Evolutionary conservation across 2,888 invertebrate genomes (phyloP).

Genomic region (Oeneis ivallda): DNA sequence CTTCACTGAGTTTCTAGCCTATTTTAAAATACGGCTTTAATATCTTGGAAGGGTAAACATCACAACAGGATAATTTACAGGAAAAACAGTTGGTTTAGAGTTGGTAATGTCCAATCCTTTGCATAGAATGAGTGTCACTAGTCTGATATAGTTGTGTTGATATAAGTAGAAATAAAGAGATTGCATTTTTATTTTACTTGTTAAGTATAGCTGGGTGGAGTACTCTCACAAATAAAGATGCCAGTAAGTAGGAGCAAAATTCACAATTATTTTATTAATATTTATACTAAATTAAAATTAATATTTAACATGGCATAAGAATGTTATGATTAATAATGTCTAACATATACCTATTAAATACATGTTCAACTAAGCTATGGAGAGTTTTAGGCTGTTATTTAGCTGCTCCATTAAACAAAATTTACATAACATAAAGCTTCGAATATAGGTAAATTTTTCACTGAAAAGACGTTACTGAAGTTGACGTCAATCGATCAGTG

Average conservation of each 20-base stretch:
- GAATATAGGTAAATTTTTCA: too few species aligned
- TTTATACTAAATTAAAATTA: neutral
- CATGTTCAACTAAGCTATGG: too few species aligned
- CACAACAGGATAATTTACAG: slow-evolving; percentile 8
- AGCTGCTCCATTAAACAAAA: too few species aligned
- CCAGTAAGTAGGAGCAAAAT: slow-evolving; percentile 18
- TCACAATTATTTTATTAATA: neutral
- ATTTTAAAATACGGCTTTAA: neutral
- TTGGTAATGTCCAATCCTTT: neutral
- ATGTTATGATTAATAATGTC: too few species aligned
- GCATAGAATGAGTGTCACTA: slow-evolving; percentile 8
- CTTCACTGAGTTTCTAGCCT: neutral
- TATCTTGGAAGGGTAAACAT: neutral
- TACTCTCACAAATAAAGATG: neutral
- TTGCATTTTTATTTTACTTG: neutral
- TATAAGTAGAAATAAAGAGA: neutral
- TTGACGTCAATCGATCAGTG: too few species aligned
- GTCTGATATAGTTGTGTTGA: slow-evolving; percentile 6
- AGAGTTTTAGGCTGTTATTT: too few species aligned
- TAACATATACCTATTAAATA: too few species aligned
- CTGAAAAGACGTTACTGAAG: too few species aligned
- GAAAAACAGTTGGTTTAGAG: neutral
- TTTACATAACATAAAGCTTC: too few species aligned
- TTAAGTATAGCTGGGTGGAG: neutral
- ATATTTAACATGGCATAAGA: neutral